Percentiles rank a stretch among this genome's conserved stretches.
Conservation (phyloP, 2,888 invertebrate species). For the Helleia helle region DNA sequence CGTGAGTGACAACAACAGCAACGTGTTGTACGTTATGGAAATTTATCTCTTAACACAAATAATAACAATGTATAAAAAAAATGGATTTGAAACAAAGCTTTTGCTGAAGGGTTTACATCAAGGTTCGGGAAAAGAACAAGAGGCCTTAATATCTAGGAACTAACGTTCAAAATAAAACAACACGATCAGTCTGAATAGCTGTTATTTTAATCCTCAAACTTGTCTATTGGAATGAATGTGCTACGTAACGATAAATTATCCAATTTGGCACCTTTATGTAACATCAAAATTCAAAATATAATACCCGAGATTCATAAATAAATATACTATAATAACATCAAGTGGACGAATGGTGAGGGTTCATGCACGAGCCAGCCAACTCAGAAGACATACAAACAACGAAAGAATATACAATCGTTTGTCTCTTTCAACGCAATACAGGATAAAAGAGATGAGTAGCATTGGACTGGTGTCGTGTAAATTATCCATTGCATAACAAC, state of each 20-base stretch:
- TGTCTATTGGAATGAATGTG: constrained; percentile 58
- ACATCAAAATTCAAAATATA: constrained; percentile 37
- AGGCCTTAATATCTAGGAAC: too few species aligned
- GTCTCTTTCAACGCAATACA: constrained; percentile 27
- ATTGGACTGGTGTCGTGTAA: neutral
- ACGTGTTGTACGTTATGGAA: too few species aligned
- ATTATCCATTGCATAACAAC: neutral
- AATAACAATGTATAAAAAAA: too few species aligned
- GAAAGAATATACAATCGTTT: too few species aligned
- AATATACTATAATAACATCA: constrained; percentile 43
- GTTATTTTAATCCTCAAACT: constrained; percentile 47
- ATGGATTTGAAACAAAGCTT: too few species aligned
- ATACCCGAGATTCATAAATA: constrained; percentile 59
- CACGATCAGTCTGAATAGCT: constrained; percentile 60
- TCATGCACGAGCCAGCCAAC: constrained; percentile 31
- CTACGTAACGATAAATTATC: constrained; percentile 31
- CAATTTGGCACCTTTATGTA: constrained; percentile 51
- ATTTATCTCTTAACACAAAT: too few species aligned
- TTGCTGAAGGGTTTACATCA: too few species aligned
- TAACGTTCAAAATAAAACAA: constrained; percentile 22
- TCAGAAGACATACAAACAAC: too few species aligned
- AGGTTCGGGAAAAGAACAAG: too few species aligned
- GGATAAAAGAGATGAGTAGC: neutral
- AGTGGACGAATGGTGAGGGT: constrained; percentile 57
- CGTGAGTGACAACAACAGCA: too few species aligned